A percentile compares a stretch with the other conserved stretches of the same genome.
phyloP scores from a whole-genome alignment of 1,140 invertebrate species.

The Idris sp. region DNA sequence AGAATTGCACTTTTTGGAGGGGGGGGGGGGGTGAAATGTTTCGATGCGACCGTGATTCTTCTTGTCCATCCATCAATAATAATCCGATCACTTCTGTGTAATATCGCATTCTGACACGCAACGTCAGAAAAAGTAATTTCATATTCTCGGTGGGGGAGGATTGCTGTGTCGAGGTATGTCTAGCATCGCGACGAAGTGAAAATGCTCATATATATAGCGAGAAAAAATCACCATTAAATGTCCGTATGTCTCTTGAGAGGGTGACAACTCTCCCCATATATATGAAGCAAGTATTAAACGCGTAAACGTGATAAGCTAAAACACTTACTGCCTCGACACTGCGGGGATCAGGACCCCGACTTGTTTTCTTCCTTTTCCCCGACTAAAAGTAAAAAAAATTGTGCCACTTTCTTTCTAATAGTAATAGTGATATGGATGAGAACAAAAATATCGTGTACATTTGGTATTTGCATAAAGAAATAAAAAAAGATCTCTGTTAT shows the following conservation, averaged over 20 bases:
- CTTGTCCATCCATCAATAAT: slow-evolving; percentile 64
- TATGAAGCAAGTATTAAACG: slow-evolving; percentile 70
- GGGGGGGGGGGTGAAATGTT: no score
- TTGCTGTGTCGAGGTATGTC: slow-evolving; percentile 61
- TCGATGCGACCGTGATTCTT: slow-evolving; percentile 59
- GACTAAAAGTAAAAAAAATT: slow-evolving; percentile 6
- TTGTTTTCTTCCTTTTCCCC: slow-evolving; percentile 6
- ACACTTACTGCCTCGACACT: slow-evolving; percentile 67
- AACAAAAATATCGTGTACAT: no score
- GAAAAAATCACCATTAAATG: slow-evolving; percentile 76
- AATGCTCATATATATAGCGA: slow-evolving; percentile 66
- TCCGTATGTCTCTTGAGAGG: slow-evolving; percentile 72
- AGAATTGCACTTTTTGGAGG: no score
- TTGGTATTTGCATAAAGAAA: not conserved
- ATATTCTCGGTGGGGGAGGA: slow-evolving; percentile 62
- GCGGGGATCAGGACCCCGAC: slow-evolving; percentile 43
- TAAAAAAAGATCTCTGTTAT: not conserved
- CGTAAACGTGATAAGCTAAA: slow-evolving; percentile 76
- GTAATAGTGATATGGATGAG: no score
- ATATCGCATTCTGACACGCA: slow-evolving; percentile 59
- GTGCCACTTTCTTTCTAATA: no score
- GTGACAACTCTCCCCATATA: slow-evolving; percentile 63
- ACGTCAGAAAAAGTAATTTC: slow-evolving; percentile 66
- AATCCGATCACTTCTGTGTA: slow-evolving; percentile 65
- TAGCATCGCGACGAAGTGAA: slow-evolving; percentile 66